Evolutionary conservation across 2,888 invertebrate species (phyloP), one percentile per base, ranked within the genome.

Genomic region (Suillia variegata): DNA sequence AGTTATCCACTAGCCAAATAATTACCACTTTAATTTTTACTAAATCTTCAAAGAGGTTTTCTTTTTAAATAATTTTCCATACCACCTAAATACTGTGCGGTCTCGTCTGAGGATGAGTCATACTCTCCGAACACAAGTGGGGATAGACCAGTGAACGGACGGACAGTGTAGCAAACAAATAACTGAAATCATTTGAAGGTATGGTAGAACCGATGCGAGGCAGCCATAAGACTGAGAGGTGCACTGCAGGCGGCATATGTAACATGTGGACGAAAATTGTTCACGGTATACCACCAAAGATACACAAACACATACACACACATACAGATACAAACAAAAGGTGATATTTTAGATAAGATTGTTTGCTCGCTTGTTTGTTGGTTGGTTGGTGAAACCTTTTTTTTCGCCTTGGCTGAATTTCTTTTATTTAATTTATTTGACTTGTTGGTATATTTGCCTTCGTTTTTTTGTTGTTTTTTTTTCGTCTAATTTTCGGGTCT

Each of bases 351-450:
- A 70, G 71, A 71, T 71, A 71, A 71, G 71, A 74, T 71, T 71
- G 64, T 69, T 66, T 45, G n/a, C n/a, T n/a, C n/a, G n/a, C n/a
- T n/a, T n/a, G n/a, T n/a, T 60, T 31, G 6, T 31, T 31, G 6
- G 31, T 38, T 38, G 38, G 38, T 13, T n/a, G n/a, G n/a, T 38
- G 10, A n/a, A 8, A 38, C 38, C 38, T 38, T 38, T 38, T 38
- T 38, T n/a, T 38, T n/a, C 6, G n/a, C n/a, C n/a, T n/a, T n/a
- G 38, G 38, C n/a, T 38, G 12, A 38, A 38, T 10, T 10, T 38
- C 38, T 4, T 72, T 72, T 74, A 72, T 74, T 71, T 74, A 74
- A 71, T 71, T 74, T 74, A 72, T 71, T 74, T 72, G 70, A 70
- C 72, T 52, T 52, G 17, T 52, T n/a, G n/a, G n/a, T n/a, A n/a